Evolutionary conservation across 2,888 invertebrate genomes (phyloP).

Genomic region (Mayetiola destructor): DNA sequence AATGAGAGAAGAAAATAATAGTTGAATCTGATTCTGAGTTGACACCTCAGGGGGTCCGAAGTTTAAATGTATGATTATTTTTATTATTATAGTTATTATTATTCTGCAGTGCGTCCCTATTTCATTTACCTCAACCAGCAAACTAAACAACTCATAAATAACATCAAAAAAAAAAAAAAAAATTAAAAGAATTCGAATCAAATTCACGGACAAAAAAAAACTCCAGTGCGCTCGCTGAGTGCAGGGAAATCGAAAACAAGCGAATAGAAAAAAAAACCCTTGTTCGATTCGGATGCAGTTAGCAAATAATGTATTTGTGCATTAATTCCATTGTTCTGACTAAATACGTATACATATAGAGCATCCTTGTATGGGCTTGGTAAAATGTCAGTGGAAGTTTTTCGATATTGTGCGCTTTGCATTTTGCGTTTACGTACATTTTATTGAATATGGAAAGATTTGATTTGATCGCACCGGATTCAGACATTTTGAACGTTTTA

Average conservation of each 20-base stretch:
- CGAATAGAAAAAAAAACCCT: neutral
- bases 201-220: neutral
- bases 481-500: no score
- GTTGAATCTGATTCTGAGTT: constrained; percentile 19
- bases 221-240: no score
- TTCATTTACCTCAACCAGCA: neutral
- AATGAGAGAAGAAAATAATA: constrained; percentile 15
- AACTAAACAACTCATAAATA: neutral
- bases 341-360: no score
- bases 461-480: no score
- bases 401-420: no score
- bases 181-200: neutral
- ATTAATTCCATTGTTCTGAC: neutral
- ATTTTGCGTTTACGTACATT: no score
- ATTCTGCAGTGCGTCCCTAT: neutral
- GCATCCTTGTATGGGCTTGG: neutral
- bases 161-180: neutral
- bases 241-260: neutral
- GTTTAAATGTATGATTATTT: constrained; percentile 1
- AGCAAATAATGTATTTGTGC: constrained; percentile 5
- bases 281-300: constrained; percentile 2
- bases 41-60: constrained; percentile 21
- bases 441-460: no score
- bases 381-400: no score
- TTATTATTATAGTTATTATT: constrained; percentile 17